Base-by-base conservation (phyloP, 2,888 invertebrate genomes). In the Sthenelais limicola region DNA sequence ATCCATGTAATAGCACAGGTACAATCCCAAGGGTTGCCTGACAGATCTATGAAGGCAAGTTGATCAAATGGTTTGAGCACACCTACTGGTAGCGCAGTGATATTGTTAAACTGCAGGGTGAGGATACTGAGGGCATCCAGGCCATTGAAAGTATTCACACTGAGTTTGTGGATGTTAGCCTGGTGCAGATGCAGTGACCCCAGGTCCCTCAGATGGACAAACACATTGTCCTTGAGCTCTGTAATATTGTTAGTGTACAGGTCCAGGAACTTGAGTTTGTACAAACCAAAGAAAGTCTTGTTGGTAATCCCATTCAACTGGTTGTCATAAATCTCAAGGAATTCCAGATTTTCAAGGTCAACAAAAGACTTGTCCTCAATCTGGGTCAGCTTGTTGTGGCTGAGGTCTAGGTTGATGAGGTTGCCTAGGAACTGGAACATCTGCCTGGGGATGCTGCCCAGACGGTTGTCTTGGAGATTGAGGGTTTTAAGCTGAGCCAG, bases 281-380 rank as follows among this genome's bases (percentile, higher is more conserved):
- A 4, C 35, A 73, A 67, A 21, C 67, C 71, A 7, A 2, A 7
- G 21, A 73, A 67, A 2, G 58, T 67, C 18, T 21, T n/a, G 28
- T 52, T 21, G 4, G 66, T 30, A n/a, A 73, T 21, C 24, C 21
- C 43, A 4, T 24, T 33, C 21, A 73, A 5, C 4, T 58, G 38
- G 52, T 73, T 73, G 26, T 70, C 35, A 54, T n/a, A 52, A 32
- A 73, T 38, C 49, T 56, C 49, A n/a, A 73, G 54, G 43, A 43
- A 66, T 33, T 62, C 21, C 9, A 73, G 66, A 12, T 68, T 58
- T 5, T 21, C 5, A 1, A 73, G 47, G 18, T 54, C 51, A 32
- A 5, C 30, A 33, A 73, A 73, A 9, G 71, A 24, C 2, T 30
- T 28, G 24, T 49, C 49, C 3, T 43, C 43, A n/a, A 73, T 38